Conservation (phyloP, 2,113 vertebrate genomes). For the Pangasianodon hypophthalmus region DNA sequence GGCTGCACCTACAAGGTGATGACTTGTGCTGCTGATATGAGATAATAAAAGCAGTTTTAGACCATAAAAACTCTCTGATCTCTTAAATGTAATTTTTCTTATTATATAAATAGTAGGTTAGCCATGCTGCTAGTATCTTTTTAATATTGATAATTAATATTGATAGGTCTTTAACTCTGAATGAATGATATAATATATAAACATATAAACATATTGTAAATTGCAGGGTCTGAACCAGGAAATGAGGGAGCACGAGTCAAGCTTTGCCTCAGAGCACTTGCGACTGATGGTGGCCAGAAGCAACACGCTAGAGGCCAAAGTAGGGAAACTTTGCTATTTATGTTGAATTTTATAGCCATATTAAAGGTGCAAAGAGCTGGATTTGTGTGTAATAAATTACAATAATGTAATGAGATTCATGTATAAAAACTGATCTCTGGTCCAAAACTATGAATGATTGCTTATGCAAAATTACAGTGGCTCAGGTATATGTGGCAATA, state of each 20-base stretch:
- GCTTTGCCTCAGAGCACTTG: slow-evolving; percentile 88
- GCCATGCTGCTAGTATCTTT: not conserved
- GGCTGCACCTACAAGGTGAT: slow-evolving; percentile 94
- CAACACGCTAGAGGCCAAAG: slow-evolving; percentile 88
- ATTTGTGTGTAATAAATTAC: not conserved
- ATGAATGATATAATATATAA: not conserved
- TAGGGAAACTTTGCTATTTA: slow-evolving; percentile 55
- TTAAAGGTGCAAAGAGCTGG: not conserved
- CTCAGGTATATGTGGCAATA: not conserved
- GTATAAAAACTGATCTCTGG: not conserved
- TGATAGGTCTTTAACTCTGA: not conserved
- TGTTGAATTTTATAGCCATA: not conserved
- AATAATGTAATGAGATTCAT: not conserved
- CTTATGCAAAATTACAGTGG: not conserved
- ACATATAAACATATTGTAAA: not conserved
- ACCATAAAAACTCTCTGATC: not conserved
- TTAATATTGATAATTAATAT: not conserved
- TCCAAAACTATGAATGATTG: not conserved
- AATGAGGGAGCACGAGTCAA: slow-evolving; percentile 90
- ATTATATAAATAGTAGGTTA: not conserved
- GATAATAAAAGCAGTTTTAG: not conserved
- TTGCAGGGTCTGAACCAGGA: slow-evolving; percentile 91
- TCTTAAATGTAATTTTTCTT: not conserved
- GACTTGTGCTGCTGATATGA: not conserved
- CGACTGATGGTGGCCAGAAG: slow-evolving; percentile 88